Evolutionary conservation across 2,888 invertebrate species (phyloP).

Genomic region (Callyntrura guangdongensis): DNA sequence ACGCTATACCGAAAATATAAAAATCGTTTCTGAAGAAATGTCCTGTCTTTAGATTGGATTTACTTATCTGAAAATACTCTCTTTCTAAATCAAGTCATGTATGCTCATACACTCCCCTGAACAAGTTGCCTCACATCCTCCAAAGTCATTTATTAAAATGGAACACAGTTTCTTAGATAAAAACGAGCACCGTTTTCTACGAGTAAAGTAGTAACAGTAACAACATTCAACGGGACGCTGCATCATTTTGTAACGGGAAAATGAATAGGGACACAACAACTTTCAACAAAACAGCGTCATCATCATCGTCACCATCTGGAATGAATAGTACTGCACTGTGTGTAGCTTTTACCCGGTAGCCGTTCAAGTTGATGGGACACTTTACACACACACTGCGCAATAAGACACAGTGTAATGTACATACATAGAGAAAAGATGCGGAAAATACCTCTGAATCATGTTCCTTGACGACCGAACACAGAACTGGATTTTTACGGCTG

Average conservation of each 20-base stretch:
- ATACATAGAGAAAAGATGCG: background rate
- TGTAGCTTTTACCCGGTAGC: background rate
- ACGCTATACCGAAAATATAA: too few relatives aligned
- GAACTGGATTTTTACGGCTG: background rate
- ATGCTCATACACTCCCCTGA: background rate
- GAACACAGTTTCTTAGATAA: slow-evolving; percentile 2
- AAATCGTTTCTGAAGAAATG: slow-evolving; percentile 12
- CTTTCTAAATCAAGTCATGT: slow-evolving; percentile 46
- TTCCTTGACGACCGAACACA: slow-evolving; percentile 43
- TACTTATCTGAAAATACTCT: slow-evolving; percentile 27
- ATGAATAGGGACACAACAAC: slow-evolving; percentile 46
- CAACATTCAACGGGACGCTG: slow-evolving; percentile 41
- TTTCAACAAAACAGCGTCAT: background rate
- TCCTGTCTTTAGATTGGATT: slow-evolving; percentile 45
- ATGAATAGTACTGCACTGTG: too few relatives aligned
- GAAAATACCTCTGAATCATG: slow-evolving; percentile 58
- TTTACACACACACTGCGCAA: too few relatives aligned
- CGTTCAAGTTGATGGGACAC: background rate
- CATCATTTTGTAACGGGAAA: slow-evolving; percentile 50
- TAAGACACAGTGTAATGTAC: too few relatives aligned
- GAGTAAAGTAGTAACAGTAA: background rate
- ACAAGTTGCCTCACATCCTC: background rate
- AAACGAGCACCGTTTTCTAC: too few relatives aligned
- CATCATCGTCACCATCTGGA: too few relatives aligned
- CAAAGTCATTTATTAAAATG: slow-evolving; percentile 22